Percentiles rank a stretch among this genome's conserved stretches.
Evolutionary conservation across 2,888 invertebrate species (phyloP).

Genomic region (Archips xylosteana): DNA sequence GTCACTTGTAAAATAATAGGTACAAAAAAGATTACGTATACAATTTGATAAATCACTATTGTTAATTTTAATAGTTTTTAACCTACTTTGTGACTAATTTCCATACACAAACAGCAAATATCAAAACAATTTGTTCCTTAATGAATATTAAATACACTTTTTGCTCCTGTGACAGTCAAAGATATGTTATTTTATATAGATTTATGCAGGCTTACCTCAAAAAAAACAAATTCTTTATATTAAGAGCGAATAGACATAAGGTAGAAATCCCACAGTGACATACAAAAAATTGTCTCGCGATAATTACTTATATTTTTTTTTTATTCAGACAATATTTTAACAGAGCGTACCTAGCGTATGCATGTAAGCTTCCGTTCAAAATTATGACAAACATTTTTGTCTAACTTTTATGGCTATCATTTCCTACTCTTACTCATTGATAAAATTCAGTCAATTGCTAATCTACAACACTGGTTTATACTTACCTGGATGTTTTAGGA

Average conservation of each 20-base stretch:
- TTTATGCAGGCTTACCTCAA: too few species aligned
- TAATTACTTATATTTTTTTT: too few species aligned
- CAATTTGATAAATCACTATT: neutral
- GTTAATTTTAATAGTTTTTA: too few species aligned
- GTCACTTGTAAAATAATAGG: too few species aligned
- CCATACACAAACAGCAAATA: too few species aligned
- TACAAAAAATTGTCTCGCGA: neutral
- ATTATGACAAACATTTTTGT: neutral
- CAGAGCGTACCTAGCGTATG: neutral
- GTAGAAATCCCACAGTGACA: neutral
- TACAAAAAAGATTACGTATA: neutral
- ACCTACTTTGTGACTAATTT: too few species aligned
- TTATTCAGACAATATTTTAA: too few species aligned
- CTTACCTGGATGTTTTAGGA: slow-evolving; percentile 38
- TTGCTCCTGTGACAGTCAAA: too few species aligned
- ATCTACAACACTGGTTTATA: neutral
- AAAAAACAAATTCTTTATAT: too few species aligned
- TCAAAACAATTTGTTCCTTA: too few species aligned
- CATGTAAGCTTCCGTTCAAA: neutral
- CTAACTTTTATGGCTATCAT: neutral
- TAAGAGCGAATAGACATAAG: neutral
- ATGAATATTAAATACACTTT: too few species aligned
- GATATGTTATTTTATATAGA: too few species aligned
- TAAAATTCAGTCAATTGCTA: slow-evolving; percentile 24
- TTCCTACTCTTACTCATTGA: slow-evolving; percentile 6